These are phyloP conservation scores for Drosophila anceps DNA, from an alignment of 2,888 invertebrate species.

Conservation along the genomic window DNA sequence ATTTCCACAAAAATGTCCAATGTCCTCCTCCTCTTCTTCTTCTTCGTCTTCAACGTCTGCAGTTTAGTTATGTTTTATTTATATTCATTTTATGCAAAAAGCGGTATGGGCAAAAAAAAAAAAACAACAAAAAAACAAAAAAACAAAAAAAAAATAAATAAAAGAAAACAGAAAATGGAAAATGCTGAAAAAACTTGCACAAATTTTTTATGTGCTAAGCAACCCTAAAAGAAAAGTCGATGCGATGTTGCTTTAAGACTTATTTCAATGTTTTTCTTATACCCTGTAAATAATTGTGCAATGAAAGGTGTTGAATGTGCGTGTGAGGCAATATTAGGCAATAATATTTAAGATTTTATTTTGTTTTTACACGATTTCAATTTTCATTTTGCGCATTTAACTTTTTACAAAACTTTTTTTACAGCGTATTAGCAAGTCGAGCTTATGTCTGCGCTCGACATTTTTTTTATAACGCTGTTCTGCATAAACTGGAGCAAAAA, in stretches of 20 bases:
- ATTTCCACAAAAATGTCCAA: slow-evolving; percentile 65
- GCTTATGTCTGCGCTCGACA: background rate
- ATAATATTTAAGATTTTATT: background rate
- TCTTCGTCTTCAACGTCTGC: slow-evolving; percentile 30
- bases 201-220: slow-evolving; percentile 42
- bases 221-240: slow-evolving; percentile 20
- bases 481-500: slow-evolving; percentile 72
- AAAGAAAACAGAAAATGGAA: slow-evolving; percentile 34
- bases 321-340: too few species aligned
- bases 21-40: slow-evolving; percentile 1
- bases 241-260: slow-evolving; percentile 12
- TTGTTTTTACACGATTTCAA: background rate
- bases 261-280: slow-evolving; percentile 27
- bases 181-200: slow-evolving; percentile 64
- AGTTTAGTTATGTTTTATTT: slow-evolving; percentile 58
- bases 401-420: background rate
- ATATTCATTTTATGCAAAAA: slow-evolving; percentile 75
- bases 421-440: background rate
- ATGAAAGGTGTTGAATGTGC: rapidly evolving
- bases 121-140: too few species aligned
- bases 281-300: slow-evolving; percentile 2
- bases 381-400: background rate
- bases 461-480: slow-evolving; percentile 70
- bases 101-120: slow-evolving; percentile 18
- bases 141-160: slow-evolving; percentile 36